phyloP scores from a whole-genome alignment of 2,113 vertebrate genomes.

The Fukomys damarensis region DNA sequence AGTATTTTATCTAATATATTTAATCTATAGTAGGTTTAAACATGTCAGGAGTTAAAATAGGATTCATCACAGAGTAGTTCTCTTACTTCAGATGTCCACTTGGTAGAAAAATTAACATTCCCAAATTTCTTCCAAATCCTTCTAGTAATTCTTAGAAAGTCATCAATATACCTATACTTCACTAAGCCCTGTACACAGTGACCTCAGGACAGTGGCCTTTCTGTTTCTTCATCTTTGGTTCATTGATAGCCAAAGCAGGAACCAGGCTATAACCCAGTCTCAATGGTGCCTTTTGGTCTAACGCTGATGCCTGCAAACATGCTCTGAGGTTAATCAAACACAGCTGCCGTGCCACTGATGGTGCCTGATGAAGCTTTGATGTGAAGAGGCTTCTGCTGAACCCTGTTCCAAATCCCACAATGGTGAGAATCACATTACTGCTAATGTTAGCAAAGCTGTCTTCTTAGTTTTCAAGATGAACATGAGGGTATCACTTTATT shows the following conservation, averaged over 20 bases:
- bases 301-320: not conserved
- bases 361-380: not conserved
- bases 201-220: accelerated
- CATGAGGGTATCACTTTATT: not conserved
- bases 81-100: not conserved
- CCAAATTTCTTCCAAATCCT: not conserved
- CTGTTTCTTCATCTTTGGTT: not conserved
- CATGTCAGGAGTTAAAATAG: not conserved
- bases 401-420: not conserved
- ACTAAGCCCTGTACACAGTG: not conserved
- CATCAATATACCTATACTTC: not conserved
- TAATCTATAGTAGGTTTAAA: conserved; percentile 40
- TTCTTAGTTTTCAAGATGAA: not conserved
- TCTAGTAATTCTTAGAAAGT: not conserved
- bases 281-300: not conserved
- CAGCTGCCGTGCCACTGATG: not conserved
- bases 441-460: not conserved
- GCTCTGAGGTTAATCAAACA: not conserved
- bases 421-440: not conserved
- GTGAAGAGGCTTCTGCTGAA: not conserved
- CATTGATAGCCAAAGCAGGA: not conserved
- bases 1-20: conserved; percentile 1
- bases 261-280: not conserved
- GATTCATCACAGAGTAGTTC: not conserved
- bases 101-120: not conserved